A percentile compares a stretch with the other conserved stretches of the same genome.
phyloP scores from a whole-genome alignment of 2,113 vertebrate genomes.

The Trematocara marginatum region DNA sequence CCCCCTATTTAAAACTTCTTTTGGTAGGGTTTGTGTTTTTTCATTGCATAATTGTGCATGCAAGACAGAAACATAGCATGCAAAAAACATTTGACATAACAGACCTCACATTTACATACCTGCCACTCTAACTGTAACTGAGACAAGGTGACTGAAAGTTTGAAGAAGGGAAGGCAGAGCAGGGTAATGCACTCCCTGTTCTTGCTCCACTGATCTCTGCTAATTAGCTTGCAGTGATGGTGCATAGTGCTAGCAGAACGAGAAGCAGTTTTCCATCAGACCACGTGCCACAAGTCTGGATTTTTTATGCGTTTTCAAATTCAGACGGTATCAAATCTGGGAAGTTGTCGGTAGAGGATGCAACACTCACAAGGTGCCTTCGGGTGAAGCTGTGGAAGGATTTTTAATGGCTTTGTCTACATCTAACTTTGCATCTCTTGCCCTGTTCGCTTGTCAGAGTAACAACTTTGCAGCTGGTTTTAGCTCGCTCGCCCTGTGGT shows the following conservation, averaged over 20 bases:
- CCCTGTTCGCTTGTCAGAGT: not conserved
- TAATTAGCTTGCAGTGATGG: not conserved
- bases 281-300: not conserved
- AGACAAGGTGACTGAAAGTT: not conserved
- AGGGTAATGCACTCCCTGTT: not conserved
- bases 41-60: not conserved
- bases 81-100: not conserved
- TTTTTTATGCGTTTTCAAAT: accelerated
- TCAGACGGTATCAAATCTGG: not conserved
- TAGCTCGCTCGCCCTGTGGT: not conserved
- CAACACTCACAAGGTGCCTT: not conserved
- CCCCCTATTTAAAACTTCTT: not conserved
- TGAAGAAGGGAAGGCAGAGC: not conserved
- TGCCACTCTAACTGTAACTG: not conserved
- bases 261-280: not conserved
- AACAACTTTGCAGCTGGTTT: not conserved
- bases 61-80: not conserved
- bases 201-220: not conserved
- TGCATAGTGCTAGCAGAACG: not conserved
- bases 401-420: not conserved
- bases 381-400: not conserved
- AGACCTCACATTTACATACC: not conserved
- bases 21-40: not conserved
- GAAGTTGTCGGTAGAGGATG: not conserved
- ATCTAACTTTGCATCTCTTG: not conserved